Percentiles rank a stretch among this genome's conserved stretches.
phyloP scores from a whole-genome alignment of 2,888 invertebrate genomes.

The Drosophila suboccidentalis region DNA sequence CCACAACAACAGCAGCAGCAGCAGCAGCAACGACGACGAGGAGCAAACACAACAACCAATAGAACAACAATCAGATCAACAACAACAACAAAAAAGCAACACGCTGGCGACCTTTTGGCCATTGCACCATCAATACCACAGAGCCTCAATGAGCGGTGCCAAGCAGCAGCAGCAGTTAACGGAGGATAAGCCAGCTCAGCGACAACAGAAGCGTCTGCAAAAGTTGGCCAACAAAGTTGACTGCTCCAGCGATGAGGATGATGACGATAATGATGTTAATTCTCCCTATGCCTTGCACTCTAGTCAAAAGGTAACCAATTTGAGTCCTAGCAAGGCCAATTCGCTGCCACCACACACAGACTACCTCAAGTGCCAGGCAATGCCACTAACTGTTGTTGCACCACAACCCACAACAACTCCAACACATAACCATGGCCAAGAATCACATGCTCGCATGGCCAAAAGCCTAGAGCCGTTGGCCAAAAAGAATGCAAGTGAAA shows the following conservation, averaged over 20 bases:
- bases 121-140: slow-evolving; percentile 65
- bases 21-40: slow-evolving; percentile 44
- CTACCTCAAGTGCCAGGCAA: slow-evolving; percentile 44
- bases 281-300: slow-evolving; percentile 51
- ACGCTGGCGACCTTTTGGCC: slow-evolving; percentile 78
- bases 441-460: slow-evolving; percentile 26
- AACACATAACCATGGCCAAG: not conserved
- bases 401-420: not conserved
- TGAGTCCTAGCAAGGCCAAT: slow-evolving; percentile 63
- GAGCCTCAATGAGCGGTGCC: slow-evolving; percentile 44
- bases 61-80: slow-evolving; percentile 33
- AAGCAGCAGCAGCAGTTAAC: slow-evolving; percentile 18
- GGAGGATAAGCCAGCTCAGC: slow-evolving; percentile 33
- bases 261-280: slow-evolving; percentile 25
- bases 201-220: slow-evolving; percentile 32
- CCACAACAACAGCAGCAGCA: slow-evolving; percentile 41
- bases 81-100: slow-evolving; percentile 49
- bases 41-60: slow-evolving; percentile 43
- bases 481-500: slow-evolving; percentile 11
- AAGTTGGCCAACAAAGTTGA: slow-evolving; percentile 1
- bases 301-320: slow-evolving; percentile 63
- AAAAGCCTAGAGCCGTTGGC: slow-evolving; percentile 49
- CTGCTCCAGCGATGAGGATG: slow-evolving; percentile 25
- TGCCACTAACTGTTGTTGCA: not conserved
- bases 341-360: slow-evolving; percentile 72